Evolutionary conservation across 2,888 invertebrate species (phyloP), one percentile per base, ranked within the genome.

Genomic region (Rugalucina vietnamica): DNA sequence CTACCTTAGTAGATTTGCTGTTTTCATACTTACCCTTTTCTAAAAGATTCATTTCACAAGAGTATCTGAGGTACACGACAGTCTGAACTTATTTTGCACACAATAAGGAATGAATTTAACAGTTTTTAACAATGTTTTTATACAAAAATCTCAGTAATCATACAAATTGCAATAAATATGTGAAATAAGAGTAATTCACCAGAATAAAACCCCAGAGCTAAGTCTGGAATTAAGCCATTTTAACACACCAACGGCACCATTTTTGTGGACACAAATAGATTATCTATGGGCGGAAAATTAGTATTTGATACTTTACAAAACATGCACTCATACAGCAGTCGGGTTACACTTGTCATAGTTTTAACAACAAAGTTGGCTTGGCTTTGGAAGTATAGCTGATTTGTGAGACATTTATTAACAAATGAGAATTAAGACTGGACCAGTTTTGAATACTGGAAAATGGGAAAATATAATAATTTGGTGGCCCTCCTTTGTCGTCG

Each of bases 251-350:
- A 34, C 34, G 65, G 65, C 65, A 65, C 65, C 65, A 65, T 65
- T 65, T 65, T 29, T 60, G 43, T 60, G 65, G 65, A 65, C 65
- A 65, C 65, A 65, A 65, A 65, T 12, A 43, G 43, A 43, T 43
- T 43, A 3, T 65, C 24, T 34, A 65, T 65, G 65, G 84, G 70
- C 77, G 69, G 50, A 69, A 79, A 74, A 73, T 43, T 83, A 81
- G 87, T 85, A 87, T 87, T 87, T 86, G 83, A 86, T 86, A 86
- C 83, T 83, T 75, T 10, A 75, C 57, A 79, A 72, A 60, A 75
- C 65, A 65, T 65, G 65, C 65, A 65, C 24, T 49, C 54, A 72
- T 43, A 50, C 72, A 78, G 72, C 78, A 78, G 78, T 72, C 37
- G 36, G 12, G 36, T 50, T 37, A 65, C 36, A 71, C 39, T 34